Percentiles rank a stretch among this genome's conserved stretches.
Evolutionary conservation across 2,113 vertebrate species (phyloP).

Genomic region (Oncorhynchus mykiss): DNA sequence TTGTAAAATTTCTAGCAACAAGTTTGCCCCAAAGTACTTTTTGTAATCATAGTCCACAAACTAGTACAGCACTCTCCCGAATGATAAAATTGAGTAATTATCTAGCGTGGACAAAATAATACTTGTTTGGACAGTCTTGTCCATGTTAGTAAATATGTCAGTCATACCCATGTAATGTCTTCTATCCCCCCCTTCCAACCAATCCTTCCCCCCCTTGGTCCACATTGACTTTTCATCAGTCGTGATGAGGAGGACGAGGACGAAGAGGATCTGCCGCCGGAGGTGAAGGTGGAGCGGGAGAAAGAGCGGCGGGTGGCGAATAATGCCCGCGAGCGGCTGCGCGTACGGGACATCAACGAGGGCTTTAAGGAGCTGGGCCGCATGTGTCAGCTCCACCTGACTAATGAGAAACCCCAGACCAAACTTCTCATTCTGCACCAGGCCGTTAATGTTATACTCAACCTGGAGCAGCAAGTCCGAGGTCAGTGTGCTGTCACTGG

Average conservation of each 20-base stretch:
- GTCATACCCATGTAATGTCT: conserved; percentile 62
- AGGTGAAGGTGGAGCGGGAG: conserved; percentile 97
- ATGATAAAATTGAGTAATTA: no score
- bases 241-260: conserved; percentile 85
- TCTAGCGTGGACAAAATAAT: background rate
- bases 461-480: conserved; percentile 99
- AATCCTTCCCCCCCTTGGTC: conserved; percentile 9
- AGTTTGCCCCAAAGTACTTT: no score
- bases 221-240: conserved; percentile 63
- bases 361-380: conserved; percentile 98
- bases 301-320: conserved; percentile 96
- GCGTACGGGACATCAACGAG: conserved; percentile 98
- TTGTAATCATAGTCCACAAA: no score
- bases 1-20: no score
- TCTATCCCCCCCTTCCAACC: conserved; percentile 32
- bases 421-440: conserved; percentile 99
- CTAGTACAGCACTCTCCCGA: no score
- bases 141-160: background rate
- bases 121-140: background rate
- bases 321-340: conserved; percentile 93
- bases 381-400: conserved; percentile 98
- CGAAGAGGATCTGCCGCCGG: conserved; percentile 93
- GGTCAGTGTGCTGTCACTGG: conserved; percentile 87
- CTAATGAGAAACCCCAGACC: conserved; percentile 99
- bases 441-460: conserved; percentile 97